Conservation (phyloP, 2,888 invertebrate species). For the Toxonevra muliebris region DNA sequence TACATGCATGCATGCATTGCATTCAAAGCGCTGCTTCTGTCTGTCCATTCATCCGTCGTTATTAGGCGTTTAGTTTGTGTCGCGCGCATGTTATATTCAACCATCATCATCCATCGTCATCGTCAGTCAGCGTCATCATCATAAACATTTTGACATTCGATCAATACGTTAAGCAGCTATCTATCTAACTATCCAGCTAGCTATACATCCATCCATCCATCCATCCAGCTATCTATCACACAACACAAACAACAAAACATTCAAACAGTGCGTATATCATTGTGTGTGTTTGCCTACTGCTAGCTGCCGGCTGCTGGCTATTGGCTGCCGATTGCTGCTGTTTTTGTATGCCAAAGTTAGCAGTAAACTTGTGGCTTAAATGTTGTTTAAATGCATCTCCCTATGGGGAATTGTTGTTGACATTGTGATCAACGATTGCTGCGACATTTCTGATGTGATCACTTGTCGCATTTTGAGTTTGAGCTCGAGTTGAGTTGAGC, state of each 20-base stretch:
- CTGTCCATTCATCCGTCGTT: background rate
- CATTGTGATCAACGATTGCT: constrained; percentile 43
- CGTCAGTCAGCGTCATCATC: background rate
- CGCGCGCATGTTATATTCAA: background rate
- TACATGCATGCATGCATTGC: background rate
- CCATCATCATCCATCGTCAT: too few species aligned
- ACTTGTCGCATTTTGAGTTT: constrained; percentile 37
- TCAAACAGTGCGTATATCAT: background rate
- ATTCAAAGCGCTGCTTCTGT: background rate
- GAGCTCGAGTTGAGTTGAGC: too few species aligned
- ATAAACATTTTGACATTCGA: constrained; percentile 15
- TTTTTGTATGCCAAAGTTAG: background rate
- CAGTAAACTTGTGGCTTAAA: constrained; percentile 37
- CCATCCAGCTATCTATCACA: background rate
- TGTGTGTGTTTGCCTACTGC: background rate
- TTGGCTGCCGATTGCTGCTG: too few species aligned
- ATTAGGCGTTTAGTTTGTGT: too few species aligned
- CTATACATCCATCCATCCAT: background rate
- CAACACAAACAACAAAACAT: background rate
- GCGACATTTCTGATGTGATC: constrained; percentile 41
- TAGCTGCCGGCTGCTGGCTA: background rate
- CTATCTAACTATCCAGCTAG: background rate
- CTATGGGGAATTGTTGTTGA: constrained; percentile 43
- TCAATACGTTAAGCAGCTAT: background rate
- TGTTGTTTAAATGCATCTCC: constrained; percentile 42